Percentiles rank a stretch among this genome's conserved stretches.
Conservation (phyloP, 2,113 vertebrate genomes). For the Scomber japonicus region DNA sequence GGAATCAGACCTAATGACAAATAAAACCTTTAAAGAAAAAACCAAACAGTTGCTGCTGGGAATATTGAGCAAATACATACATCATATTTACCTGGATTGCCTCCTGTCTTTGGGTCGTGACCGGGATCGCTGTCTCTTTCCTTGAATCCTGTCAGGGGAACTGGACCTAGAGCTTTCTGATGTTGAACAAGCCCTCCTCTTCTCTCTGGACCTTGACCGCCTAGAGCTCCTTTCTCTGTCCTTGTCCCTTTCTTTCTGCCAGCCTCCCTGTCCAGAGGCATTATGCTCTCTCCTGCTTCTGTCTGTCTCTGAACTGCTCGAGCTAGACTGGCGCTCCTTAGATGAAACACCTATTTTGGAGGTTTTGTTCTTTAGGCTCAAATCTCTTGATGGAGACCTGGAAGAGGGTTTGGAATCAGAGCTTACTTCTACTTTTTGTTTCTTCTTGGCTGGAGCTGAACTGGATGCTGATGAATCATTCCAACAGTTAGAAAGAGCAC, state of each 20-base stretch:
- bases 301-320: constrained; percentile 83
- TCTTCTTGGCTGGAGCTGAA: constrained; percentile 79
- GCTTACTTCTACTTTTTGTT: constrained; percentile 79
- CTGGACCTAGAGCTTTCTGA: constrained; percentile 84
- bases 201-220: constrained; percentile 80
- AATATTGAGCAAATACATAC: background rate
- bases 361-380: constrained; percentile 39
- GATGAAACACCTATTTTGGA: constrained; percentile 74
- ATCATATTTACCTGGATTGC: constrained; percentile 61
- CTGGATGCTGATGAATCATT: constrained; percentile 75
- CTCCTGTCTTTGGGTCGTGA: constrained; percentile 69
- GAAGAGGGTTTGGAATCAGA: constrained; percentile 74
- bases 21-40: constrained; percentile 14
- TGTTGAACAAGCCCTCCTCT: constrained; percentile 78
- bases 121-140: constrained; percentile 69
- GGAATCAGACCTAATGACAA: constrained; percentile 75
- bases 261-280: constrained; percentile 15
- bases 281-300: constrained; percentile 69
- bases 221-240: constrained; percentile 78
- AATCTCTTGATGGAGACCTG: constrained; percentile 44
- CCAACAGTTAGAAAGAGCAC: constrained; percentile 39
- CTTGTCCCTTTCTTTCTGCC: constrained; percentile 63
- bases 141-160: constrained; percentile 74
- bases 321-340: constrained; percentile 78
- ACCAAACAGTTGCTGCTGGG: background rate